phyloP scores from a whole-genome alignment of 2,113 vertebrate genomes.

The Gymnocephalus cernua region DNA sequence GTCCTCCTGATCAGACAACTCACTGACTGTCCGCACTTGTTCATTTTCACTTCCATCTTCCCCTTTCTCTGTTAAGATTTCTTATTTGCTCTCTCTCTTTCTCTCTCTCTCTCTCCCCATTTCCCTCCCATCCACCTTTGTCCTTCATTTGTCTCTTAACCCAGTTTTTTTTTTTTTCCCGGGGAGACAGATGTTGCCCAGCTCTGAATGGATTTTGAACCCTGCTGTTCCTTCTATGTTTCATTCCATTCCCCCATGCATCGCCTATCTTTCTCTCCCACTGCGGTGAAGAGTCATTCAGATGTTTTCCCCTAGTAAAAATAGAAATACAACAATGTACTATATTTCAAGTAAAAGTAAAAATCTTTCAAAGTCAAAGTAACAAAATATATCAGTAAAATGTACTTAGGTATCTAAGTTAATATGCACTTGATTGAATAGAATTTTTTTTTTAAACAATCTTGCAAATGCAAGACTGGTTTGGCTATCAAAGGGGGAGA shows the following conservation, averaged over 20 bases:
- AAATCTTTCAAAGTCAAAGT: neutral
- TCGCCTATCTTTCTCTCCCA: neutral
- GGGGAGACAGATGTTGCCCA: conserved; percentile 42
- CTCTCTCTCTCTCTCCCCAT: conserved; percentile 34
- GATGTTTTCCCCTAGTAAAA: neutral
- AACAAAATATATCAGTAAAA: neutral
- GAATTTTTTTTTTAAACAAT: too few relatives aligned
- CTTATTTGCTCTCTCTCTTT: conserved; percentile 36
- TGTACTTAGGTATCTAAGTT: neutral
- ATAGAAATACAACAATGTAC: neutral
- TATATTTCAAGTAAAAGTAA: neutral
- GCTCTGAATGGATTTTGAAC: conserved; percentile 33
- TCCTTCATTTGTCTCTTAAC: conserved; percentile 56
- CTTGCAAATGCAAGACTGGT: neutral
- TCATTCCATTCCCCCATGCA: conserved; percentile 43
- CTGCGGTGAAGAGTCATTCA: neutral
- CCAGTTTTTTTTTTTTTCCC: conserved; percentile 11
- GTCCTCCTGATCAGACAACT: conserved; percentile 72
- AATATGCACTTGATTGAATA: too few relatives aligned
- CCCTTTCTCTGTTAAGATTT: conserved; percentile 54
- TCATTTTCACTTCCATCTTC: conserved; percentile 69
- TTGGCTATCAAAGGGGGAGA: too few relatives aligned
- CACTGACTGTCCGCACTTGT: conserved; percentile 66
- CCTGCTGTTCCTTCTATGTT: conserved; percentile 44
- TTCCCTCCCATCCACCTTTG: conserved; percentile 37